Conservation (phyloP, 1,140 invertebrate species). For the Apis cerana region DNA sequence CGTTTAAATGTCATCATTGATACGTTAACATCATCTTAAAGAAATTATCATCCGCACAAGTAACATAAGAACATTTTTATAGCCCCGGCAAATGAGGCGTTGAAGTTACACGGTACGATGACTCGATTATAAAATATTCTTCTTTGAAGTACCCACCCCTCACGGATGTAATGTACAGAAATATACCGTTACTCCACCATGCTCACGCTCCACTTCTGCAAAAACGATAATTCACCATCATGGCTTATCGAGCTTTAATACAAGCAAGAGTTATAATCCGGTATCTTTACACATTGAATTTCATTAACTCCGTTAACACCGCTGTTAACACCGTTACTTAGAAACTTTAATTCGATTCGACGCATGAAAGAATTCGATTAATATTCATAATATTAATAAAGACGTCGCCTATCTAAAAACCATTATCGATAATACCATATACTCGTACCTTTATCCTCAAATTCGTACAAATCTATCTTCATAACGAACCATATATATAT, state of each 20-base stretch:
- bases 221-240: slow-evolving; percentile 59
- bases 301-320: not conserved
- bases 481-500: not conserved
- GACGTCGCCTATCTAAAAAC: too few species aligned
- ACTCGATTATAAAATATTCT: slow-evolving; percentile 58
- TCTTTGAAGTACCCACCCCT: slow-evolving; percentile 49
- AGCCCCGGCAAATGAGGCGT: slow-evolving; percentile 56
- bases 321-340: not conserved
- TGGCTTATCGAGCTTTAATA: slow-evolving; percentile 56
- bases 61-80: slow-evolving; percentile 47
- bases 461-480: not conserved
- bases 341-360: not conserved
- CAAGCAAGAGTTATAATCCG: slow-evolving; percentile 16
- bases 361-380: not conserved
- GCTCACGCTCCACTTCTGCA: slow-evolving; percentile 49
- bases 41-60: not conserved
- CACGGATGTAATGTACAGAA: slow-evolving; percentile 43
- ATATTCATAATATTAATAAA: not conserved
- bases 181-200: slow-evolving; percentile 24
- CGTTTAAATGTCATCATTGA: not conserved
- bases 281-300: slow-evolving; percentile 23
- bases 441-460: not conserved
- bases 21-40: not conserved
- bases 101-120: slow-evolving; percentile 39
- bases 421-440: not conserved